phyloP scores from a whole-genome alignment of 2,888 invertebrate species.

The Bugulina stolonifera region DNA sequence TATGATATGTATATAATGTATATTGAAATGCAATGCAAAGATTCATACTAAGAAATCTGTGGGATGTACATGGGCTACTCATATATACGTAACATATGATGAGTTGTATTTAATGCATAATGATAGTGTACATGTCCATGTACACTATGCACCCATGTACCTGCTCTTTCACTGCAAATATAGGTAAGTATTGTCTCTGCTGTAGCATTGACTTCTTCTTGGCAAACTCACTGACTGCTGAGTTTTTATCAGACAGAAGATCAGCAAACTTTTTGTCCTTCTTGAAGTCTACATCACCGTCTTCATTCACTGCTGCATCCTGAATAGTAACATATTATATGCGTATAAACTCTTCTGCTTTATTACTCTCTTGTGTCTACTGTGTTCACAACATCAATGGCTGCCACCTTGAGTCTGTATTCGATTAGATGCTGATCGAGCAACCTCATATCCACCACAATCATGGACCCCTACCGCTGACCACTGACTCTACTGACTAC shows the following conservation, averaged over 20 bases:
- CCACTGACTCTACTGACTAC: too few relatives aligned
- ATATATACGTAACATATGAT: neutral
- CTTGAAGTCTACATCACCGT: slow-evolving; percentile 77
- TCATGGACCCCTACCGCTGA: too few relatives aligned
- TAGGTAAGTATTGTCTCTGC: slow-evolving; percentile 86
- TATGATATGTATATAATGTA: too few relatives aligned
- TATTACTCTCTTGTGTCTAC: too few relatives aligned
- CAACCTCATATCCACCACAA: too few relatives aligned
- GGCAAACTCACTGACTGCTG: slow-evolving; percentile 76
- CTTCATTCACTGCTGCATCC: slow-evolving; percentile 57
- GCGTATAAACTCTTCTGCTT: too few relatives aligned
- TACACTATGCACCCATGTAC: slow-evolving; percentile 38
- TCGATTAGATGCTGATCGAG: too few relatives aligned
- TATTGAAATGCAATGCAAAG: too few relatives aligned
- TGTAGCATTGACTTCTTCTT: slow-evolving; percentile 70
- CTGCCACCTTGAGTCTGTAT: too few relatives aligned
- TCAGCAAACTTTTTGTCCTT: slow-evolving; percentile 94
- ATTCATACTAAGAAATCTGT: too few relatives aligned
- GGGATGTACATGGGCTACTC: neutral
- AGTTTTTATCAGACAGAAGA: slow-evolving; percentile 66
- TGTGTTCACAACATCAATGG: too few relatives aligned
- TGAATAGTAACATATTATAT: too few relatives aligned
- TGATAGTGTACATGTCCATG: neutral
- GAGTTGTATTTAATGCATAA: neutral
- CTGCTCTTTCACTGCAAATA: slow-evolving; percentile 89